Evolutionary conservation across 2,797 vertebrate genomes (phyloP).

Genomic region (Trachurus trachurus): DNA sequence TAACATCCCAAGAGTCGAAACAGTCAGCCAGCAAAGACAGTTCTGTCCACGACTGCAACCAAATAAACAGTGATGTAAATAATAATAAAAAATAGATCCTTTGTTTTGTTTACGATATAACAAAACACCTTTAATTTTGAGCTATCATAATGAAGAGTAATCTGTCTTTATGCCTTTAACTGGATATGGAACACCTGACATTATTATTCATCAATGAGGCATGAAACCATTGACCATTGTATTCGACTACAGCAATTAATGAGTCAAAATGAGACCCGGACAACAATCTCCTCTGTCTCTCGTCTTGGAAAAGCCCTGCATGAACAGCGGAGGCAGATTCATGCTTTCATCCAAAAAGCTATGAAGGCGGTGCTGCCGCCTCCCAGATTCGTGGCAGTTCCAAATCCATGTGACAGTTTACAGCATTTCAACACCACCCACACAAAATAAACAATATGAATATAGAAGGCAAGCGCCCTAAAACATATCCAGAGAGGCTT

Average conservation of each 20-base stretch:
- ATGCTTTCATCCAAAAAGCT: constrained; percentile 40
- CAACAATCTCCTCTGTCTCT: constrained; percentile 11
- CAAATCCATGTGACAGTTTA: constrained; percentile 57
- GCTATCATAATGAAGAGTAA: neutral
- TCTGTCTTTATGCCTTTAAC: neutral
- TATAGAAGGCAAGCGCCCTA: constrained; percentile 37
- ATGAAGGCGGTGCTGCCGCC: constrained; percentile 30
- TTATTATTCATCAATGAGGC: neutral
- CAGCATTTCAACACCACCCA: constrained; percentile 60
- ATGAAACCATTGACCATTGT: neutral
- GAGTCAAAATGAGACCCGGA: constrained; percentile 8
- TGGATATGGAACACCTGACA: neutral
- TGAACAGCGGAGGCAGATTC: constrained; percentile 23
- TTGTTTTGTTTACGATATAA: neutral
- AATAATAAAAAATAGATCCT: neutral
- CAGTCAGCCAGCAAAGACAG: neutral
- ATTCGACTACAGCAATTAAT: neutral
- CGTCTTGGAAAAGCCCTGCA: constrained; percentile 32
- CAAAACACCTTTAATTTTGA: neutral
- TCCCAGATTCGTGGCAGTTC: constrained; percentile 50
- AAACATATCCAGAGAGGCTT: constrained; percentile 37
- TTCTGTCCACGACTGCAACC: neutral
- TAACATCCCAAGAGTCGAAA: neutral
- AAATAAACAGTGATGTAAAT: neutral
- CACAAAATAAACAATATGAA: constrained; percentile 58